phyloP scores from a whole-genome alignment of 1,140 invertebrate species.

The Dendrolimus punctatus region DNA sequence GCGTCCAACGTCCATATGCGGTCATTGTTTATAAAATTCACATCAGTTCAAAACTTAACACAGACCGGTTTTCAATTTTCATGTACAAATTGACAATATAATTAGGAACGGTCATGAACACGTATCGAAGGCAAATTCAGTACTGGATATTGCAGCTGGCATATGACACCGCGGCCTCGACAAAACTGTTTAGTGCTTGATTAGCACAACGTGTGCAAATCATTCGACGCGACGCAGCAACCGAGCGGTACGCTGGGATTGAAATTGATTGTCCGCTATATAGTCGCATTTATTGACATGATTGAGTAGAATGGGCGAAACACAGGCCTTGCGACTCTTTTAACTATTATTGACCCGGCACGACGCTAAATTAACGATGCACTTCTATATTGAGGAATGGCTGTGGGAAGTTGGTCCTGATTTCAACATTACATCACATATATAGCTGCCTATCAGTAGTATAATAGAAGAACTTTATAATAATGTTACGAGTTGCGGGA shows the following conservation, averaged over 20 bases:
- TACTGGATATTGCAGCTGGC: slow-evolving; percentile 25
- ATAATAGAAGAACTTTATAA: not conserved
- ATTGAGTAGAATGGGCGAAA: slow-evolving; percentile 59
- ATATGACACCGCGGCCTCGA: slow-evolving; percentile 34
- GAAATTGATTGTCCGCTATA: slow-evolving; percentile 54
- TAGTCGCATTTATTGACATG: slow-evolving; percentile 52
- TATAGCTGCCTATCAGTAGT: not conserved
- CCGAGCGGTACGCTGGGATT: slow-evolving; percentile 36
- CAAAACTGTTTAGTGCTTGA: slow-evolving; percentile 63
- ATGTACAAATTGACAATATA: slow-evolving; percentile 3
- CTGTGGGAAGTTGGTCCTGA: slow-evolving; percentile 13
- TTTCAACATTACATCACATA: slow-evolving; percentile 10
- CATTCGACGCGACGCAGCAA: slow-evolving; percentile 28
- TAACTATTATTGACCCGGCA: slow-evolving; percentile 31
- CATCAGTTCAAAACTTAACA: slow-evolving; percentile 7
- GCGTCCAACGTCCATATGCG: slow-evolving; percentile 53
- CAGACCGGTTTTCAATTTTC: slow-evolving; percentile 6
- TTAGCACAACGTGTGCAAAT: slow-evolving; percentile 65
- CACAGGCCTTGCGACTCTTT: slow-evolving; percentile 44
- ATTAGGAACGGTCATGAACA: slow-evolving; percentile 17
- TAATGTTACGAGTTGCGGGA: no score
- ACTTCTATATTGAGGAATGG: slow-evolving; percentile 13
- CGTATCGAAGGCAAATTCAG: slow-evolving; percentile 26
- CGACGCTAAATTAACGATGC: slow-evolving; percentile 9
- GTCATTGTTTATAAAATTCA: slow-evolving; percentile 37